Percentiles rank a stretch among this genome's conserved stretches.
Evolutionary conservation across 1,140 invertebrate species (phyloP).

Genomic region (Apis florea): DNA sequence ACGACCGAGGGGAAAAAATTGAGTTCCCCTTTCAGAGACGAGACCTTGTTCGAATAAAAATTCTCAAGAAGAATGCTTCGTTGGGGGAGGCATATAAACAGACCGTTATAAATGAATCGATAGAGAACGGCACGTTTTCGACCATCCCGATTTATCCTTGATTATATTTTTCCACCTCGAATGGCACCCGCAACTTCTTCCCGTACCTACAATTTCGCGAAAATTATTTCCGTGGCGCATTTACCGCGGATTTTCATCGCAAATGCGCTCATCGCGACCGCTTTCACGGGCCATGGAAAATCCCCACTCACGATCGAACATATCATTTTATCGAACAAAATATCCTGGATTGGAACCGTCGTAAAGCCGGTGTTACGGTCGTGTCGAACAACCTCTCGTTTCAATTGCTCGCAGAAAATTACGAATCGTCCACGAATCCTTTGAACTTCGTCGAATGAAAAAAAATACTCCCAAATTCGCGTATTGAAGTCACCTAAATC

Average conservation of each 20-base stretch:
- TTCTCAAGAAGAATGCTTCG: background rate
- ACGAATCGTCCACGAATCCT: background rate
- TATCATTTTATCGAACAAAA: conserved; percentile 15
- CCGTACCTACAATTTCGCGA: conserved; percentile 13
- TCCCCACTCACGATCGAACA: background rate
- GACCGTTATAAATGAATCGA: conserved; percentile 45
- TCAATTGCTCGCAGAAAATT: background rate
- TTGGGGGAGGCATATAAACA: background rate
- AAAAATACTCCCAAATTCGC: too few species aligned
- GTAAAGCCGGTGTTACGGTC: conserved; percentile 1
- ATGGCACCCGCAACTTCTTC: conserved; percentile 10
- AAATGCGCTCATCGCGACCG: background rate
- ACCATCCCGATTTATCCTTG: conserved; percentile 2
- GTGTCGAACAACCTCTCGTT: background rate
- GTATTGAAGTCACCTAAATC: background rate
- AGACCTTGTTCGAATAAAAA: background rate
- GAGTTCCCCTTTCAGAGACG: conserved; percentile 15
- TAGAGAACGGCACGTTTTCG: conserved; percentile 1
- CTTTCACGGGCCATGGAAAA: background rate
- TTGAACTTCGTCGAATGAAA: background rate
- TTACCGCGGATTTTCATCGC: background rate
- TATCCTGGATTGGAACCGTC: background rate
- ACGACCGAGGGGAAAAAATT: background rate
- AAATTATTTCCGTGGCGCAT: conserved; percentile 21
- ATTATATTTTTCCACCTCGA: conserved; percentile 55